These are phyloP conservation scores for Ctenosaura bakeri DNA, from an alignment of 2,797 vertebrate genomes.

Conservation along the genomic window DNA sequence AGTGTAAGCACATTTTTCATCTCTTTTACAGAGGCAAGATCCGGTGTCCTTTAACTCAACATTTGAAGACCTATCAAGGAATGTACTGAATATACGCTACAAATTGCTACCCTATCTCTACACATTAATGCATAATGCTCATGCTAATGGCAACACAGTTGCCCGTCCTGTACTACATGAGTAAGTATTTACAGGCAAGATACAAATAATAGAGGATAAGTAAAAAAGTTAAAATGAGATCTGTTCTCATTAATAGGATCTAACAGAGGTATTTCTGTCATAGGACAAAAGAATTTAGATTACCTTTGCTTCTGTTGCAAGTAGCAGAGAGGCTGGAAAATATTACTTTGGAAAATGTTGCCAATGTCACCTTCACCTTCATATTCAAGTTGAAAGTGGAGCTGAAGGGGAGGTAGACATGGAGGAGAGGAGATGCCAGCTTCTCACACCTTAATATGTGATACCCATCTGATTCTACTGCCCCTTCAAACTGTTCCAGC, in stretches of 20 bases:
- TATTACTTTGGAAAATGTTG: conserved; percentile 68
- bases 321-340: conserved; percentile 85
- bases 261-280: no score
- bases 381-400: no score
- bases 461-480: no score
- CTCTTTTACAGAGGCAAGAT: conserved; percentile 87
- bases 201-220: no score
- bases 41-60: conserved; percentile 84
- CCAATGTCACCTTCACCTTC: conserved; percentile 35
- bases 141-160: conserved; percentile 84
- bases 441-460: no score
- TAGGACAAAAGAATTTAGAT: no score
- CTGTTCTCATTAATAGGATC: no score
- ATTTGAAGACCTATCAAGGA: conserved; percentile 79
- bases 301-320: no score
- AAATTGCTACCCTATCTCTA: conserved; percentile 89
- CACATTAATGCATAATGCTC: conserved; percentile 88
- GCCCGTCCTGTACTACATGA: conserved; percentile 89
- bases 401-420: no score
- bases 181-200: conserved; percentile 79
- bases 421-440: no score
- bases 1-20: background rate
- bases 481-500: no score
- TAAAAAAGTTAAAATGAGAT: no score
- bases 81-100: conserved; percentile 88